These are phyloP conservation scores for Oconnorella tubifera DNA, from an alignment of 2,888 invertebrate species.

Conservation along the genomic window DNA sequence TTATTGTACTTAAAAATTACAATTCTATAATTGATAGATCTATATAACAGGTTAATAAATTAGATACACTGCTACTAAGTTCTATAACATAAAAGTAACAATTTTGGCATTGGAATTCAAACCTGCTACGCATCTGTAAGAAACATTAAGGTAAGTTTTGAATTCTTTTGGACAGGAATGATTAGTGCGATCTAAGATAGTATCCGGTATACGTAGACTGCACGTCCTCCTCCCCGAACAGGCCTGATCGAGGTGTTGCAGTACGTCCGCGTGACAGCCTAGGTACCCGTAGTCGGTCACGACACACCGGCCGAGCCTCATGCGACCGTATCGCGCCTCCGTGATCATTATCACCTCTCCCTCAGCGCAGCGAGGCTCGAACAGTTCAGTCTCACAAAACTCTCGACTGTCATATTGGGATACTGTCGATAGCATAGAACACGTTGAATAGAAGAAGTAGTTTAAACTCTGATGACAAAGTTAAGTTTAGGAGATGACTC, in stretches of 20 bases:
- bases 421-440: neutral
- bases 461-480: too few species aligned
- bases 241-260: conserved; percentile 24
- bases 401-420: conserved; percentile 9
- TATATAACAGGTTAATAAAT: too few species aligned
- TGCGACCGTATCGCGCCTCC: conserved; percentile 27
- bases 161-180: conserved; percentile 29
- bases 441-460: too few species aligned
- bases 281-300: conserved; percentile 19
- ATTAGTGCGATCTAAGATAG: conserved; percentile 20
- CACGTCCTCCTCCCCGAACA: conserved; percentile 29
- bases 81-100: too few species aligned
- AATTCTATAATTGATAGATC: too few species aligned
- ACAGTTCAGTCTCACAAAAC: conserved; percentile 27
- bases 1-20: too few species aligned
- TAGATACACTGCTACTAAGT: too few species aligned
- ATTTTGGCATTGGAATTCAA: neutral
- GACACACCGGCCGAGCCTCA: conserved; percentile 24
- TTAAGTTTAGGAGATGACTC: too few species aligned
- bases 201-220: conserved; percentile 22
- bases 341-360: conserved; percentile 28
- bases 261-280: conserved; percentile 28
- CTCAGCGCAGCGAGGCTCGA: conserved; percentile 24
- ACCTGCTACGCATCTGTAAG: conserved; percentile 32
- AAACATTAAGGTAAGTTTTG: conserved; percentile 32